A percentile compares a stretch with the other conserved stretches of the same genome.
These are phyloP conservation scores for Tinamus major DNA, from an alignment of 2,797 vertebrate genomes.

Conservation along the genomic window DNA sequence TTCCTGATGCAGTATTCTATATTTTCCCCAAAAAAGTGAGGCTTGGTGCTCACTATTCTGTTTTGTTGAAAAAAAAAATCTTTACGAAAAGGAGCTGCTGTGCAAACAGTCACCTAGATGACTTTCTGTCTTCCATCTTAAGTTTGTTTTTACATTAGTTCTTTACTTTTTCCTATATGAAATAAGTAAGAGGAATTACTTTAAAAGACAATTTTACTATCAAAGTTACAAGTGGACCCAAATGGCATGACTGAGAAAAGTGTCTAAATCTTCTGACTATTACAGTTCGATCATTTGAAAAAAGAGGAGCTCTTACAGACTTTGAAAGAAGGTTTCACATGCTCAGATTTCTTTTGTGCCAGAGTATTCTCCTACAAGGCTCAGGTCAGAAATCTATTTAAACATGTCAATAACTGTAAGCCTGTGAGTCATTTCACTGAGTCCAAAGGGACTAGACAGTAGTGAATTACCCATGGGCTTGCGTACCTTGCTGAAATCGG, in stretches of 20 bases:
- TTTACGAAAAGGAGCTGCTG: background rate
- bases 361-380: background rate
- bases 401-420: slow-evolving; percentile 44
- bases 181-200: background rate
- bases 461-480: slow-evolving; percentile 10
- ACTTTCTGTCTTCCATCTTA: background rate
- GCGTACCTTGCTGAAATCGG: slow-evolving; percentile 44
- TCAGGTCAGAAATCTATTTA: slow-evolving; percentile 25
- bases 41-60: background rate
- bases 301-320: background rate
- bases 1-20: background rate
- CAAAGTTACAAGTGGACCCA: background rate
- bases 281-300: background rate
- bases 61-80: background rate
- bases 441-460: slow-evolving; percentile 21
- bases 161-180: background rate
- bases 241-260: background rate
- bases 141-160: background rate
- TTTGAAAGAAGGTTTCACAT: slow-evolving; percentile 32
- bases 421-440: slow-evolving; percentile 28
- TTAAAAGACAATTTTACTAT: background rate
- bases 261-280: background rate
- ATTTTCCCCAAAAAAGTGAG: background rate
- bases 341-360: slow-evolving; percentile 28
- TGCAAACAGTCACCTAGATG: background rate